phyloP scores from a whole-genome alignment of 2,888 invertebrate genomes.

The Diarsia brunnea region DNA sequence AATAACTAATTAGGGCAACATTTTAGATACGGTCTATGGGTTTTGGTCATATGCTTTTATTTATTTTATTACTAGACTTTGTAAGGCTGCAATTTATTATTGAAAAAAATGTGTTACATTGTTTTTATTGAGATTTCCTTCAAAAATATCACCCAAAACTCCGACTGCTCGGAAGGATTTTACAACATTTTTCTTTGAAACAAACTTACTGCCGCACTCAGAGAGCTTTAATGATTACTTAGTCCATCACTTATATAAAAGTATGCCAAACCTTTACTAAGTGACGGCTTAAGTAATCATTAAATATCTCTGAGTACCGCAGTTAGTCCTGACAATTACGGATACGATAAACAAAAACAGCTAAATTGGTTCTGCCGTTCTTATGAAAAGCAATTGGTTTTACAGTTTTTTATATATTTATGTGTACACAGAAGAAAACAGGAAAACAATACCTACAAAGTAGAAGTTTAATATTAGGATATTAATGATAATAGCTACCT shows the following conservation, averaged over 20 bases:
- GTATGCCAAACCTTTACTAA: no score
- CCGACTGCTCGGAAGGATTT: background rate
- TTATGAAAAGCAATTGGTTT: background rate
- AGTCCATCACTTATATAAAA: no score
- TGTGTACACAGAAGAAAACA: background rate
- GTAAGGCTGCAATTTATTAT: background rate
- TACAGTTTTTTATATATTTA: background rate
- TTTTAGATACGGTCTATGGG: slow-evolving; percentile 4
- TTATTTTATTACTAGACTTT: background rate
- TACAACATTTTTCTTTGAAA: background rate
- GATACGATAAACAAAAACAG: background rate
- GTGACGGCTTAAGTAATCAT: no score
- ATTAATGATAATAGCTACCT: no score
- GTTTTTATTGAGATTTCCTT: background rate
- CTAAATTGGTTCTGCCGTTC: background rate
- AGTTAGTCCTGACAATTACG: no score
- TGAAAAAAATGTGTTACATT: background rate
- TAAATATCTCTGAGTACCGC: no score
- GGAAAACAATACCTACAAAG: background rate
- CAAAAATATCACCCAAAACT: background rate
- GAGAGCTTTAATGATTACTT: no score
- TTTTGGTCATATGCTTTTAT: background rate
- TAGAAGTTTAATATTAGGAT: background rate
- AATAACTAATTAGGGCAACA: slow-evolving; percentile 29
- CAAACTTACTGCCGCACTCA: no score